Evolutionary conservation across 2,113 vertebrate genomes (phyloP), one percentile per base, ranked within the genome.

Genomic region (Chauna torquata): DNA sequence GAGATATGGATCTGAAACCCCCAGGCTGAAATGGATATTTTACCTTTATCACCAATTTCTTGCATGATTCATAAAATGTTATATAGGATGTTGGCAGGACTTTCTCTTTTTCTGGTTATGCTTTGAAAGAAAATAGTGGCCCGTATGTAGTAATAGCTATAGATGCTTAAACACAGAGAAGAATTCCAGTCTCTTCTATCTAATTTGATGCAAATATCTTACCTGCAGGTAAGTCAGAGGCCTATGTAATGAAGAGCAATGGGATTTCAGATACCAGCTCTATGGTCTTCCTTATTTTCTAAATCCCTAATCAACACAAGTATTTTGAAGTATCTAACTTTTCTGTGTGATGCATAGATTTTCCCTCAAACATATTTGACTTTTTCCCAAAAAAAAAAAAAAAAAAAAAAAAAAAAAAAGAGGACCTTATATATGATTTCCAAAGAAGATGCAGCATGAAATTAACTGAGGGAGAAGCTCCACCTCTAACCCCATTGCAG

Each of bases 1-100:
- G 83, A 91, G 72, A 84, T 28, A 75, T 6, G 28, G 27, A 64
- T 91, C 14, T 87, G 66, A 90, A 92, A 52, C 14, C 23, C 44
- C 13, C 8, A 19, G 59, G 44, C 30, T 82, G 78, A 87, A 95
- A 82, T 72, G 17, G 44, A 12, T 91, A 72, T 94, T 96, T 89
- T 92, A 86, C 22, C 59, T 88, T 92, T 86, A 86, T 92, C 74
- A 79, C 20, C 28, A 59, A 36, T 86, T 90, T 93, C 62, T 90
- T 94, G 36, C 72, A 85, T 85, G 84, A 94, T 94, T 95, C 89
- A 85, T 91, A 89, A 92, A 96, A 89, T 17, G n/a, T 8, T 83
- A 38, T 30, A 42, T 54, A 81, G 58, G 74, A 77, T 45, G 3
- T 84, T 91, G 70, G 28, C 93, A 89, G 47, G 57, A 70, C 16